These are phyloP conservation scores for Acanthurus lineatus DNA, from an alignment of 2,797 vertebrate species.

Conservation along the genomic window DNA sequence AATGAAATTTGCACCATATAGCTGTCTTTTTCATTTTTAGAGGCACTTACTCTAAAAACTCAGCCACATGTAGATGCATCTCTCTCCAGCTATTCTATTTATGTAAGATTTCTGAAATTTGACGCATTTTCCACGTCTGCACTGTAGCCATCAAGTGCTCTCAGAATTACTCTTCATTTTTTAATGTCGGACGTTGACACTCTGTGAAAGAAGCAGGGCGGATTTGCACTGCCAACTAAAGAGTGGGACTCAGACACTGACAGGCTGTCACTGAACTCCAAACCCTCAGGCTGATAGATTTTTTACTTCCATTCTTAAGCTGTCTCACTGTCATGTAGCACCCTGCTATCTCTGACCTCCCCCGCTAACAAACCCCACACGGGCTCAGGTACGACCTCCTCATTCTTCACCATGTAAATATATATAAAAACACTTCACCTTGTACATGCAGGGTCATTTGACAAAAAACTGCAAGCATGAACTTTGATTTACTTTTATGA, in stretches of 20 bases:
- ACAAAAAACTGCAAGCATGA: neutral
- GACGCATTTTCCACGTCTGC: constrained; percentile 24
- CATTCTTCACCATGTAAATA: constrained; percentile 33
- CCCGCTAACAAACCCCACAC: constrained; percentile 26
- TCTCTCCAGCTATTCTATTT: constrained; percentile 9
- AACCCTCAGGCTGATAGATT: constrained; percentile 65
- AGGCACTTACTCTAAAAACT: constrained; percentile 30
- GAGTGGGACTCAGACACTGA: constrained; percentile 58
- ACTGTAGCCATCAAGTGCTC: constrained; percentile 38
- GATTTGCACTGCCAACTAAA: constrained; percentile 62
- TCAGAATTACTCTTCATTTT: constrained; percentile 59
- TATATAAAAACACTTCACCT: constrained; percentile 3
- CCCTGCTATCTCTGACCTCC: constrained; percentile 43
- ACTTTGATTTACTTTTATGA: too few species aligned
- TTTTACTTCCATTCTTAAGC: constrained; percentile 51
- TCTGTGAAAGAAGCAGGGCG: constrained; percentile 49
- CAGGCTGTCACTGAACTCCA: constrained; percentile 64
- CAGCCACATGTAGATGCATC: constrained; percentile 1
- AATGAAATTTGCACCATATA: constrained; percentile 26
- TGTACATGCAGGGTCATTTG: constrained; percentile 17
- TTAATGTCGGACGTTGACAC: constrained; percentile 53
- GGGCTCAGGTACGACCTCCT: constrained; percentile 48
- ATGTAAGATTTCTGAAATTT: constrained; percentile 37
- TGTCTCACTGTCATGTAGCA: constrained; percentile 61
- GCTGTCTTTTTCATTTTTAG: constrained; percentile 9